Evolutionary conservation across 2,888 invertebrate species (phyloP), one percentile per base, ranked within the genome.

Genomic region (Agonum fuliginosum): DNA sequence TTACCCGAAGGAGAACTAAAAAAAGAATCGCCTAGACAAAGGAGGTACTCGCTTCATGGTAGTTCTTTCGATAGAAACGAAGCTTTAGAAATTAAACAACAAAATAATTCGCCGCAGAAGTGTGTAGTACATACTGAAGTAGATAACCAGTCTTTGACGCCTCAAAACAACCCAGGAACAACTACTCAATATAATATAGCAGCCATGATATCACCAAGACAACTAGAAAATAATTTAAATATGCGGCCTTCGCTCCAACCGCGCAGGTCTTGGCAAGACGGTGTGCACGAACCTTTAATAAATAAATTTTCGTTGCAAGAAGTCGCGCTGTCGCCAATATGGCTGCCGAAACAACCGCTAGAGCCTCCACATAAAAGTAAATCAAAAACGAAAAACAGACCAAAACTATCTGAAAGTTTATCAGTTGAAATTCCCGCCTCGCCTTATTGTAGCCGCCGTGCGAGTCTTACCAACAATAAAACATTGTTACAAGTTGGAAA

Each of bases 321-420:
- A 14, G 41, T 67, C 5, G 24, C 67, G 0, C 20, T 67, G 1
- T 67, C 67, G 0, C 67, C 67, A 20, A 67, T 43, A 12, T 67
- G 67, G 67, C 12, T 67, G 1, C 67, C 67, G 2, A 67, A 67
- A 41, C 41, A 67, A 22, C 67, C 43, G 3, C 41, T 67, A 1
- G 41, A 67, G 22, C 58, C 58, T 1, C 37, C 67, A 4, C 14
- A 12, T 10, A 37, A 37, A 41, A 10, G 41, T 4, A n/a, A 37
- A n/a, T n/a, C n/a, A 14, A 22, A 37, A 20, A n/a, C 58, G 1
- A 62, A 62, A 30, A 30, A n/a, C 10, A 12, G 20, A 19, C 67
- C 67, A 0, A 37, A 41, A 37, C 30, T 67, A 0, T 67, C 41
- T 17, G 58, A 62, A 17, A 30, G 30, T 3, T 12, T 62, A 1